Evolutionary conservation across 2,113 vertebrate species (phyloP), one percentile per base, ranked within the genome.

Genomic region (Hassar affinis): DNA sequence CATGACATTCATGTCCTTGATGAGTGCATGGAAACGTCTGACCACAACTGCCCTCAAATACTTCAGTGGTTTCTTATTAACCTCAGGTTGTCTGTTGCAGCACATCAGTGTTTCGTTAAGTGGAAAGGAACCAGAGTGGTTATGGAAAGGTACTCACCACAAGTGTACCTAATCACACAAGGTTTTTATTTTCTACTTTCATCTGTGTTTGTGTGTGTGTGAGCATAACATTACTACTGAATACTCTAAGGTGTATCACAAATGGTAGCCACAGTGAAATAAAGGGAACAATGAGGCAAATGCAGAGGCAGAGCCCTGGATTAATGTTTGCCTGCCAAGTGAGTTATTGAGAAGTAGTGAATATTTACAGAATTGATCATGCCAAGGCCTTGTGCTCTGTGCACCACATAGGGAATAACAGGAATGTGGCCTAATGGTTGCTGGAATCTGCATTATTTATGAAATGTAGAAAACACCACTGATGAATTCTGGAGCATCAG

Each of bases 381-480:
- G 1, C 10, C 45, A 62, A 82, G 75, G 75, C 10, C 80, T 61
- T 66, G 11, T 45, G 42, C 62, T 79, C 68, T 54, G 61, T 27
- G 18, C 69, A 11, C 59, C 22, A 14, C 61, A 35, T 27, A 27
- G 62, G 64, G 52, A 78, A 49, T 59, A 51, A 72, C 59, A 61
- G 30, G 30, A 61, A 78, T 54, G 45, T 42, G 52, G 69, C 62
- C 62, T 77, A 78, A 68, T 30, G 38, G 52, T 78, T 59, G 80
- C 54, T 27, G 35, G 76, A 82, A 79, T 78, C 77, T 82, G 80
- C 74, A 86, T 82, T 86, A 82, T 82, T 76, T 82, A 83, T 74
- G 56, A 66, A 72, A 71, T 82, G 66, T 42, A 45, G 54, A 78
- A 82, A 82, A 85, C 49, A 78, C 68, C 27, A 74, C n/a, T 72